A percentile compares a stretch with the other conserved stretches of the same genome.
These are phyloP conservation scores for Galerucella nymphaeae DNA, from an alignment of 2,888 invertebrate species.

Conservation along the genomic window DNA sequence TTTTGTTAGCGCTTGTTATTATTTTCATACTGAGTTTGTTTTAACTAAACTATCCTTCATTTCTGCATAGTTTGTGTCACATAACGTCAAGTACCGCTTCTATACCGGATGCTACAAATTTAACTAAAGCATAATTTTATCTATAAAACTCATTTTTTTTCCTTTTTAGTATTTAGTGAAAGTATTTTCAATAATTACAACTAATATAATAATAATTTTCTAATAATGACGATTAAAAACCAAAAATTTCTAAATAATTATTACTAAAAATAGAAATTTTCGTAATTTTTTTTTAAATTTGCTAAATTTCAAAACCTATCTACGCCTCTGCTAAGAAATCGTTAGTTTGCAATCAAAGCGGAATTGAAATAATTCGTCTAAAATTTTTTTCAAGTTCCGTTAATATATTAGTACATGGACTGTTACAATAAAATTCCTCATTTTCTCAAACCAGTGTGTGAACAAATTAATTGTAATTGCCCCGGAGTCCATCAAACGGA, in stretches of 20 bases:
- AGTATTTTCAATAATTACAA: too few relatives aligned
- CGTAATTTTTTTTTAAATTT: too few relatives aligned
- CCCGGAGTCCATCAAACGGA: conserved; percentile 15
- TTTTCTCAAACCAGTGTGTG: conserved; percentile 33
- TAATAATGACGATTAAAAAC: too few relatives aligned
- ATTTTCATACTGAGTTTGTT: not conserved
- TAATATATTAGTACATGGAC: conserved; percentile 28
- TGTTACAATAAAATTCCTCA: conserved; percentile 31
- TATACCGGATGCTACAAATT: not conserved
- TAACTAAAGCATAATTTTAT: not conserved
- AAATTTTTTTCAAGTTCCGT: conserved; percentile 18
- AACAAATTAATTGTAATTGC: conserved; percentile 34
- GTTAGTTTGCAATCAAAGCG: not conserved
- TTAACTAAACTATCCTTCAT: not conserved
- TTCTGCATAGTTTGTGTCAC: not conserved
- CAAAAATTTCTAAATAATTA: too few relatives aligned
- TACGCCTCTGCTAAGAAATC: not conserved
- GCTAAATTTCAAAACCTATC: too few relatives aligned
- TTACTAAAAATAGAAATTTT: too few relatives aligned
- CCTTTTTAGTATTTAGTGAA: too few relatives aligned
- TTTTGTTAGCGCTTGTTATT: conserved; percentile 8
- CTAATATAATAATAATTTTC: too few relatives aligned
- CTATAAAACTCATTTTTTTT: too few relatives aligned
- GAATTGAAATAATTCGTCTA: conserved; percentile 21
- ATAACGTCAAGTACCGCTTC: not conserved